Evolutionary conservation across 2,888 invertebrate genomes (phyloP).

Genomic region (Nomada fucata): DNA sequence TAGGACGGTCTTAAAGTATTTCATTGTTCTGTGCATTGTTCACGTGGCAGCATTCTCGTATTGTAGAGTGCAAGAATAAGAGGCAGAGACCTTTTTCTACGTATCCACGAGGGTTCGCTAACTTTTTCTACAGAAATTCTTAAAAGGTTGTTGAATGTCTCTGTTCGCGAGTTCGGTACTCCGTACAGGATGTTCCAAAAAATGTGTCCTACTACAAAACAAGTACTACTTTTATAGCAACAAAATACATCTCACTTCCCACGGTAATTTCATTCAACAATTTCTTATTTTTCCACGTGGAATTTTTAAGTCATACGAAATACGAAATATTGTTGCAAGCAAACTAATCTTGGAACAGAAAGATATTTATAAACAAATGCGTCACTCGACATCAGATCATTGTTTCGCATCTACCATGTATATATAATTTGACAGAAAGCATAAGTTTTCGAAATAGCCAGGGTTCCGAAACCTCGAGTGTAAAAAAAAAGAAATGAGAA

Average conservation of each 20-base stretch:
- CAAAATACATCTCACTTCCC: background rate
- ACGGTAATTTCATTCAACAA: background rate
- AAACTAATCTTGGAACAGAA: no score
- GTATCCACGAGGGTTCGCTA: slow-evolving; percentile 49
- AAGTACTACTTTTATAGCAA: background rate
- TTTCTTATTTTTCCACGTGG: background rate
- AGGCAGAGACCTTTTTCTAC: slow-evolving; percentile 35
- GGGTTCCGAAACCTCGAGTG: no score
- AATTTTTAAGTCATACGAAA: background rate
- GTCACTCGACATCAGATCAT: background rate
- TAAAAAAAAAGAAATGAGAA: no score
- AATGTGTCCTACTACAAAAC: background rate
- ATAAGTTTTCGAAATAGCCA: background rate
- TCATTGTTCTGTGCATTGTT: slow-evolving; percentile 10
- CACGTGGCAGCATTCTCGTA: slow-evolving; percentile 38
- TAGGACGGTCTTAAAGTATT: slow-evolving; percentile 5
- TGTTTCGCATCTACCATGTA: background rate
- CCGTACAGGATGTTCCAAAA: slow-evolving; percentile 27
- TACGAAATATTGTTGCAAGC: background rate
- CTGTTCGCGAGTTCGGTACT: slow-evolving; percentile 7
- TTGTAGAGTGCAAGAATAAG: slow-evolving; percentile 41
- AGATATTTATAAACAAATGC: background rate
- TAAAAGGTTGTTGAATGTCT: slow-evolving; percentile 53
- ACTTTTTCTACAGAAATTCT: slow-evolving; percentile 61
- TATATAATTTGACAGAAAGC: background rate